Base-by-base conservation (phyloP, 1,140 invertebrate genomes). In the Drosophila leontia region DNA sequence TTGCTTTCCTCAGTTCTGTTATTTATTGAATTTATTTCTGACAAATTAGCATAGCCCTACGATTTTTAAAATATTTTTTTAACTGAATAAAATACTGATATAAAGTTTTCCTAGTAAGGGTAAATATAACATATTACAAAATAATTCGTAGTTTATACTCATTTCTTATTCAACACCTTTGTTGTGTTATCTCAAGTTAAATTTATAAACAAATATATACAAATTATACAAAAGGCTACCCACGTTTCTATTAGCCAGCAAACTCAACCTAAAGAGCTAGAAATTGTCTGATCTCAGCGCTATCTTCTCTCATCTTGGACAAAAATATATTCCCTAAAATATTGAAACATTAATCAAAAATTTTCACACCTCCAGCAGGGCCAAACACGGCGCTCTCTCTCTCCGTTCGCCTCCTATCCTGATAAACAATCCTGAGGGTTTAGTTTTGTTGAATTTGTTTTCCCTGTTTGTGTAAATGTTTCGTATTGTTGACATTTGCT, bases 401-500 rank as follows among this genome's bases (percentile, higher is more conserved):
- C 32, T 55, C 45, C 41, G 45, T 17, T 32, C 48, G 41, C 37
- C 59, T 47, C 35, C 37, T 47, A 51, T 76, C 67, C 67, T 47
- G 75, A 78, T 64, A 76, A 68, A 78, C 76, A 78, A 64, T 78
- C 65, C 76, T 68, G 57, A 55, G 65, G 58, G 69, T 59, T 76
- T 80, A 83, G 80, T 78, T 82, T 82, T 51, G 67, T 83, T 83
- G 62, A 51, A 64, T 65, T 69, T 51, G 47, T 70, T 70, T 55
- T 63, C 41, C 67, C 53, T 63, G 64, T 74, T 79, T 70, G 48
- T 35, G 78, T 86, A 86, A 86, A 86, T 86, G 75, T 79, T 86
- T 70, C 79, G 75, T 76, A 85, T 88, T 90, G 85, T 88, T 88
- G 84, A 88, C 84, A 88, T 79, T 88, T 88, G 84, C 84, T 90